Evolutionary conservation across 2,888 invertebrate species (phyloP), one percentile per base, ranked within the genome.

Genomic region (Stratiomys singularior): DNA sequence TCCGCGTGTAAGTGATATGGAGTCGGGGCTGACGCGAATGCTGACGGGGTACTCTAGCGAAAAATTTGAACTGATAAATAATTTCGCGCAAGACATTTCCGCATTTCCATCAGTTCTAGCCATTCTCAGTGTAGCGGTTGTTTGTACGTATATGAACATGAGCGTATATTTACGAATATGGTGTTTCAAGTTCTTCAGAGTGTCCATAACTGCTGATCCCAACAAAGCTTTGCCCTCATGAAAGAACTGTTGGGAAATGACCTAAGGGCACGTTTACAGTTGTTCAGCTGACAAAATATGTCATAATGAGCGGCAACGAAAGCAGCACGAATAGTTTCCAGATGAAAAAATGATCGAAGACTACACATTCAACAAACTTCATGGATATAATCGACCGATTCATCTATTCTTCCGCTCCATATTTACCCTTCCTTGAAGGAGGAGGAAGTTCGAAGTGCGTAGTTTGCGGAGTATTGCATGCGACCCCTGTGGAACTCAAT

Each of bases 21-120:
- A 72, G 52, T n/a, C 18, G 56, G 30, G 37, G 58, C 56, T 72
- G 67, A 21, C 15, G 52, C 30, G 56, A 30, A 72, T 37, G 58
- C 56, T 72, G 67, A 21, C 15, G 44, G 72, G 28, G 72, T 72
- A 30, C 72, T 58, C 56, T 72, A 72, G 72, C 72, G 72, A 72
- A 72, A 72, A 72, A 72, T 72, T 72, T 21, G 72, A 72, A 72
- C 72, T 72, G 72, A 72, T 72, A 72, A 72, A 72, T 72, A 72
- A 72, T 72, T 72, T 46, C 13, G 1, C 21, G 13, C 30, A 72
- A 72, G 72, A 72, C 72, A 28, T 72, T 72, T 72, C 72, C 72
- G 72, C 72, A 72, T 58, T 72, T 72, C 72, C 72, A 56, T 72
- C 72, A 72, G 56, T 18, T 72, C 37, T 52, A 27, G 37, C 52